A percentile compares a stretch with the other conserved stretches of the same genome.
These are phyloP conservation scores for Equus przewalskii DNA, from an alignment of 2,113 vertebrate species.

Conservation along the genomic window DNA sequence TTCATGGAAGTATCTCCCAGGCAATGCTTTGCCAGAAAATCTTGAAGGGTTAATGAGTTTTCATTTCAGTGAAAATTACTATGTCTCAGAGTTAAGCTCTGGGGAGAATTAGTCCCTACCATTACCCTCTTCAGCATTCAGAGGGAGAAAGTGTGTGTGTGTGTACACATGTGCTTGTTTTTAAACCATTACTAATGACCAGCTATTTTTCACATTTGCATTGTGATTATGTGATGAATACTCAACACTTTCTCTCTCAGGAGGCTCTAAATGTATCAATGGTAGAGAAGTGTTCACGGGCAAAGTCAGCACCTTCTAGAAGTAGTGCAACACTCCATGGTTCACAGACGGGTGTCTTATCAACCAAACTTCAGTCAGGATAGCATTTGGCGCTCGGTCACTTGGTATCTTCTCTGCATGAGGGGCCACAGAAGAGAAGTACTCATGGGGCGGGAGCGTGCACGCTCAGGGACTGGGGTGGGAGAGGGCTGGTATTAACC, in stretches of 20 bases:
- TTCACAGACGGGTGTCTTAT: neutral
- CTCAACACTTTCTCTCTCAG: neutral
- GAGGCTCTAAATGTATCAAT: neutral
- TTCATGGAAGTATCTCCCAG: neutral
- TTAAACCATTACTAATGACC: neutral
- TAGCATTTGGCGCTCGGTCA: neutral
- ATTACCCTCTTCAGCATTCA: neutral
- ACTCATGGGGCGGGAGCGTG: neutral
- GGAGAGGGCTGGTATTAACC: neutral
- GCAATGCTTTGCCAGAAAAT: neutral
- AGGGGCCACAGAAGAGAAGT: neutral
- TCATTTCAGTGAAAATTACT: neutral
- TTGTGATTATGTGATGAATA: too few species aligned
- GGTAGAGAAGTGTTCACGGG: neutral
- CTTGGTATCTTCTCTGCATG: neutral
- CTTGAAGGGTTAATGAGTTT: neutral
- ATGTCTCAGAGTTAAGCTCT: neutral
- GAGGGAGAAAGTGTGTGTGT: neutral
- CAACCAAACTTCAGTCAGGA: neutral
- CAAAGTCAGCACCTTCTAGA: neutral
- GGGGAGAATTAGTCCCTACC: neutral
- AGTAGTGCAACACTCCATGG: neutral
- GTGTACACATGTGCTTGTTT: neutral
- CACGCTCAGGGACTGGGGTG: neutral
- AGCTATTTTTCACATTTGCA: too few species aligned